phyloP scores from a whole-genome alignment of 1,140 invertebrate species.

The Pogonomyrmex californicus region DNA sequence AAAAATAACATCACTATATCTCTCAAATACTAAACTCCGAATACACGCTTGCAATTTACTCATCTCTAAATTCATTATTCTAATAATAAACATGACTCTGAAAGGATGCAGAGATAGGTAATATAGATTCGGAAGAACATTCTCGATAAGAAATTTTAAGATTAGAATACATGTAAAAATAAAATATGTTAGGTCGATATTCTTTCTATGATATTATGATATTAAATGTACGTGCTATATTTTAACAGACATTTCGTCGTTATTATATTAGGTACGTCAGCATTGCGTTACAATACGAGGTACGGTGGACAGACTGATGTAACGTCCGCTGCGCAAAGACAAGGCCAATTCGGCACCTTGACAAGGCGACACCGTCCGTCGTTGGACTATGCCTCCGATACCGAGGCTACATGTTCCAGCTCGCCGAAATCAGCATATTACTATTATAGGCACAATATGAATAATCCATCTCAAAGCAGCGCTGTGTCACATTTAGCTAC shows the following conservation, averaged over 20 bases:
- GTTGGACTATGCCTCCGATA: conserved; percentile 97
- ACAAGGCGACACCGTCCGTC: conserved; percentile 91
- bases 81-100: not conserved
- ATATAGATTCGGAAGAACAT: not conserved
- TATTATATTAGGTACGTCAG: conserved; percentile 83
- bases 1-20: not conserved
- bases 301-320: conserved; percentile 88
- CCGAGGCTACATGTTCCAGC: conserved; percentile 93
- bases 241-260: not conserved
- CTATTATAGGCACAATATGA: conserved; percentile 89
- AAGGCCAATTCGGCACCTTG: conserved; percentile 87
- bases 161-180: not conserved
- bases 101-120: not conserved
- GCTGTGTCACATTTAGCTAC: conserved; percentile 85
- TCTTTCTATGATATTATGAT: not conserved
- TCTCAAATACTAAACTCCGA: not conserved
- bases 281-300: conserved; percentile 87
- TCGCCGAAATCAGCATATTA: conserved; percentile 93
- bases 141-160: not conserved
- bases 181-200: not conserved
- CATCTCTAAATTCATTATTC: not conserved
- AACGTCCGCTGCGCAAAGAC: conserved; percentile 82
- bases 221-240: not conserved
- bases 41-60: not conserved
- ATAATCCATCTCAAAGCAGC: conserved; percentile 82